Conservation (phyloP, 1,140 invertebrate genomes). For the Wasmannia auropunctata region DNA sequence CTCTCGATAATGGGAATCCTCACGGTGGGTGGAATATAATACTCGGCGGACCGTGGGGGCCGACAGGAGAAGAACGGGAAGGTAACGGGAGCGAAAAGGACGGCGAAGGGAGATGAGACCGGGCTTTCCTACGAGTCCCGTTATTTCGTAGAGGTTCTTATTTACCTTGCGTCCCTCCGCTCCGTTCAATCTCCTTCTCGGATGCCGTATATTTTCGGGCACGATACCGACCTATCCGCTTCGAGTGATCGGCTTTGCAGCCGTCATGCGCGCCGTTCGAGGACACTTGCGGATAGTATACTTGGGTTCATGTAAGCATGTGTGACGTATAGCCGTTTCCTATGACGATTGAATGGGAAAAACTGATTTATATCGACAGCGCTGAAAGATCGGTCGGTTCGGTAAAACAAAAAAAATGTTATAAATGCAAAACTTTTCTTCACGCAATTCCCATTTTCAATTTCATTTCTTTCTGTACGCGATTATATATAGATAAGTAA, state of each 20-base stretch:
- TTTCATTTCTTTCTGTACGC: not conserved
- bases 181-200: constrained; percentile 53
- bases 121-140: constrained; percentile 67
- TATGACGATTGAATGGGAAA: not conserved
- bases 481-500: not conserved
- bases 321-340: not conserved
- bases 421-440: not conserved
- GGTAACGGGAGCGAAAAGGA: constrained; percentile 37
- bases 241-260: constrained; percentile 57
- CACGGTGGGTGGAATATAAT: constrained; percentile 80
- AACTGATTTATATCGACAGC: constrained; percentile 1
- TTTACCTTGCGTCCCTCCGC: constrained; percentile 72
- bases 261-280: constrained; percentile 32
- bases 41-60: constrained; percentile 65
- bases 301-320: not conserved
- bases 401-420: not conserved
- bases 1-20: constrained; percentile 82
- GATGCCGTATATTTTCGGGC: constrained; percentile 68
- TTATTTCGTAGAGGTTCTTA: constrained; percentile 71
- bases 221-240: constrained; percentile 58
- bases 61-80: constrained; percentile 46
- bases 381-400: not conserved
- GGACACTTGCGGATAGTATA: constrained; percentile 11
- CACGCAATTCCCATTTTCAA: not conserved
- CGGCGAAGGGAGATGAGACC: constrained; percentile 62